Percentiles rank a stretch among this genome's conserved stretches.
phyloP scores from a whole-genome alignment of 2,113 vertebrate genomes.

The Nesoenas mayeri region DNA sequence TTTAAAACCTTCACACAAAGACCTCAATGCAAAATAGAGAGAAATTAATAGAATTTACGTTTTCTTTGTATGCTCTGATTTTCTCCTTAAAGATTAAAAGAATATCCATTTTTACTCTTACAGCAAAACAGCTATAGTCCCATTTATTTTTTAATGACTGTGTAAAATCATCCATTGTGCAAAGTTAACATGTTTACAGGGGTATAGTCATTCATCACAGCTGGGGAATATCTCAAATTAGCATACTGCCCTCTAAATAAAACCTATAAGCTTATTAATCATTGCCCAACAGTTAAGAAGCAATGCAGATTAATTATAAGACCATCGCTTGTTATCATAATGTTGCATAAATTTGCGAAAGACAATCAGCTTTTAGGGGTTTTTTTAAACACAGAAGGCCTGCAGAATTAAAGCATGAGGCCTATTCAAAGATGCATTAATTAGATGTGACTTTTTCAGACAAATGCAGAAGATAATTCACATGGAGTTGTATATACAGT shows the following conservation, averaged over 20 bases:
- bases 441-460: slow-evolving; percentile 61
- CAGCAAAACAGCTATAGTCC: neutral
- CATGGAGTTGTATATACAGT: neutral
- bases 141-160: neutral
- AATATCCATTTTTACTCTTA: neutral
- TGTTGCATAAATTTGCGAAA: slow-evolving; percentile 38
- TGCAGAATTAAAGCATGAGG: slow-evolving; percentile 26
- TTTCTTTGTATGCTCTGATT: neutral
- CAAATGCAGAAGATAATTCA: slow-evolving; percentile 37
- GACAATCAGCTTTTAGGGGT: slow-evolving; percentile 1
- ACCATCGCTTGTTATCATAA: slow-evolving; percentile 50
- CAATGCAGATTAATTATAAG: slow-evolving; percentile 59
- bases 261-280: slow-evolving; percentile 35
- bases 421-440: slow-evolving; percentile 40
- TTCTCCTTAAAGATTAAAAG: neutral
- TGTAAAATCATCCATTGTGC: slow-evolving; percentile 30
- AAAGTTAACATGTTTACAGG: slow-evolving; percentile 17
- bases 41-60: neutral
- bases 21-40: neutral
- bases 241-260: slow-evolving; percentile 34
- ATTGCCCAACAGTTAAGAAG: slow-evolving; percentile 59
- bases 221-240: slow-evolving; percentile 25
- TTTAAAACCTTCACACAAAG: neutral
- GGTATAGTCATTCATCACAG: neutral
- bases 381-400: slow-evolving; percentile 62